Evolutionary conservation across 2,113 vertebrate species (phyloP).

Genomic region (Tyto alba): DNA sequence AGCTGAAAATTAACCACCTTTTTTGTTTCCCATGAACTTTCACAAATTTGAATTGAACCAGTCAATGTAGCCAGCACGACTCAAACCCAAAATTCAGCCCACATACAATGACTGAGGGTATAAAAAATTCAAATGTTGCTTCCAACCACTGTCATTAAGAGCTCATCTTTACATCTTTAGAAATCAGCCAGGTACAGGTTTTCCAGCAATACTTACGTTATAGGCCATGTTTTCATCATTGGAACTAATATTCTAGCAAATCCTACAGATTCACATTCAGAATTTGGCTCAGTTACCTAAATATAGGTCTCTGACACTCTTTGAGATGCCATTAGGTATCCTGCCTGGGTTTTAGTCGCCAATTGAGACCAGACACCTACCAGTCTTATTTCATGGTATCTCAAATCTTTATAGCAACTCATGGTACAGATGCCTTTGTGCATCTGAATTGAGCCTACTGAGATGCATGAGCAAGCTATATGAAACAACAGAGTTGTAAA

Average conservation of each 20-base stretch:
- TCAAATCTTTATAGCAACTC: neutral
- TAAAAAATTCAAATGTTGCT: neutral
- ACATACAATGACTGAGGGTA: neutral
- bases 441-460: neutral
- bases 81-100: neutral
- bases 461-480: neutral
- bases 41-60: neutral
- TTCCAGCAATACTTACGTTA: neutral
- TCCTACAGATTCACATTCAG: neutral
- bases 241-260: neutral
- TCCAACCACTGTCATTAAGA: neutral
- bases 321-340: neutral
- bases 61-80: fast-evolving
- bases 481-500: neutral
- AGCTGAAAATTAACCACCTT: neutral
- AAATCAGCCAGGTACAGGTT: neutral
- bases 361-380: neutral
- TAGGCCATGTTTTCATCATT: neutral
- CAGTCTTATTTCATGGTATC: neutral
- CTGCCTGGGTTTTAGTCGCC: neutral
- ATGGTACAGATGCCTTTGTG: neutral
- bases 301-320: neutral
- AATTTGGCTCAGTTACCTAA: neutral
- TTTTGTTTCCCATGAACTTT: neutral
- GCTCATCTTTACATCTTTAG: neutral